Conservation (phyloP, 2,888 invertebrate genomes). For the Oxyscelio sp. region DNA sequence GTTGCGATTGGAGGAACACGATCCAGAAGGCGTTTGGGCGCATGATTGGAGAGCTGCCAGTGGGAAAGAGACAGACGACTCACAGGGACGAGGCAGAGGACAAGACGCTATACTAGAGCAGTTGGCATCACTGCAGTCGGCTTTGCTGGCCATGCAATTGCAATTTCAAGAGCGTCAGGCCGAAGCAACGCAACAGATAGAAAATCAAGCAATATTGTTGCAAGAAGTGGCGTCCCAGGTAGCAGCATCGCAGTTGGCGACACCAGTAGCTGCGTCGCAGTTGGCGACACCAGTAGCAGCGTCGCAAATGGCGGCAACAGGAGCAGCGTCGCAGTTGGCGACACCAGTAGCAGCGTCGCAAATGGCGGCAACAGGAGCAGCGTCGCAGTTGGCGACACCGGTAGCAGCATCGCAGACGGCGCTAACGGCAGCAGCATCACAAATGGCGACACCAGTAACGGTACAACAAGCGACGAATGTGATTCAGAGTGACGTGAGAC, state of each 20-base stretch:
- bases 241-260: neutral
- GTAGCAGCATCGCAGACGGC: neutral
- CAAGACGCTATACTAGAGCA: neutral
- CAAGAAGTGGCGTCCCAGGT: neutral
- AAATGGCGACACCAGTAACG: no score
- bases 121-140: neutral
- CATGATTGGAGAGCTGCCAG: neutral
- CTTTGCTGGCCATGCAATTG: neutral
- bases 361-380: neutral
- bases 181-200: neutral
- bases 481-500: no score
- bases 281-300: neutral
- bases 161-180: neutral
- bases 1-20: slow-evolving; percentile 5
- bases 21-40: slow-evolving; percentile 13
- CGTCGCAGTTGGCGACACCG: neutral
- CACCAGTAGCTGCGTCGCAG: neutral
- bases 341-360: neutral
- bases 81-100: neutral
- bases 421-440: no score
- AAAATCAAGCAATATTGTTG: neutral
- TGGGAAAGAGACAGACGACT: neutral
- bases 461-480: no score
- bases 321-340: neutral
- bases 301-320: neutral